phyloP scores from a whole-genome alignment of 1,140 invertebrate species.

The Drosophila funebris region DNA sequence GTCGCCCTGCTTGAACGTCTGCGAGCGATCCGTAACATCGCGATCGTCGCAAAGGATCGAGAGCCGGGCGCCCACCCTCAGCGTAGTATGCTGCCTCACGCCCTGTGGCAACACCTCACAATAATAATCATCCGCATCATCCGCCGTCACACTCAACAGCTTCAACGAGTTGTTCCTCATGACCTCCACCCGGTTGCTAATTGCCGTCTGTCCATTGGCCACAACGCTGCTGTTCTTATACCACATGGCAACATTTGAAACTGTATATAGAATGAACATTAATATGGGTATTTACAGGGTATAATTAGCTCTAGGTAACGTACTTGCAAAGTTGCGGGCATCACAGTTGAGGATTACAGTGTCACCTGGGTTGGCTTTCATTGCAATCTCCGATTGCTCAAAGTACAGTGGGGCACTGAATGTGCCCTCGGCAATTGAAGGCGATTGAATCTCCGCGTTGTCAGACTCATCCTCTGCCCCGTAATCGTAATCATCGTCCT shows the following conservation, averaged over 20 bases:
- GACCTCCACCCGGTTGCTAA: conserved; percentile 52
- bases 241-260: conserved; percentile 73
- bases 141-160: conserved; percentile 40
- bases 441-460: not conserved
- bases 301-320: not conserved
- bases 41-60: conserved; percentile 75
- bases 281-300: no score
- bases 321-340: conserved; percentile 66
- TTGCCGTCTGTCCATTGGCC: conserved; percentile 50
- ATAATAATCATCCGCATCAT: conserved; percentile 75
- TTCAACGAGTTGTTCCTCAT: conserved; percentile 70
- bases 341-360: conserved; percentile 71
- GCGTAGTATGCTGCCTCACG: conserved; percentile 53
- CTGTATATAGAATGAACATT: conserved; percentile 19
- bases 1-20: conserved; percentile 79
- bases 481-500: conserved; percentile 63
- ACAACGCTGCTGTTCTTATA: conserved; percentile 61
- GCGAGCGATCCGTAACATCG: conserved; percentile 72
- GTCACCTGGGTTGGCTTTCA: conserved; percentile 57
- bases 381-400: conserved; percentile 41
- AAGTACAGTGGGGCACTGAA: conserved; percentile 57
- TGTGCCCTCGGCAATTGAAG: not conserved
- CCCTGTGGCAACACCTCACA: conserved; percentile 67
- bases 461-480: conserved; percentile 24
- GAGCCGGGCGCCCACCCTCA: conserved; percentile 56